Percentiles rank a stretch among this genome's conserved stretches.
Conservation (phyloP, 2,797 vertebrate species). For the Alca torda region DNA sequence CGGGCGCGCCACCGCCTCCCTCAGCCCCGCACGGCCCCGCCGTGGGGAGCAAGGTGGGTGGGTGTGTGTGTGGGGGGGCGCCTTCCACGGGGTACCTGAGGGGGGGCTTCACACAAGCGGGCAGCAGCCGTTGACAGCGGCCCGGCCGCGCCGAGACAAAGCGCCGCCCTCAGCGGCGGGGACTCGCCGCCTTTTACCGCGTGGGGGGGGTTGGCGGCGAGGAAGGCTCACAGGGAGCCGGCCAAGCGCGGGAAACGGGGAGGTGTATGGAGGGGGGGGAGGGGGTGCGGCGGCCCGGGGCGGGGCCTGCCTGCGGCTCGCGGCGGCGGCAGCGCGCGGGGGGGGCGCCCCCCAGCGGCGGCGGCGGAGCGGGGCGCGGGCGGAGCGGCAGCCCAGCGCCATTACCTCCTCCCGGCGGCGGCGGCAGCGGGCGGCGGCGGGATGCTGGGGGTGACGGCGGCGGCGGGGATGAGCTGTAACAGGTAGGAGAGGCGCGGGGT, state of each 20-base stretch:
- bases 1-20: not conserved
- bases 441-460: slow-evolving; percentile 27
- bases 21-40: not conserved
- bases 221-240: not conserved
- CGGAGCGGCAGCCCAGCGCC: not conserved
- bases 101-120: too few relatives aligned
- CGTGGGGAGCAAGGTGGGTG: not conserved
- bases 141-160: not conserved
- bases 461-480: slow-evolving; percentile 19
- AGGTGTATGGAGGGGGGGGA: too few relatives aligned
- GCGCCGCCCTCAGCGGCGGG: not conserved
- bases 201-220: not conserved
- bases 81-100: not conserved
- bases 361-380: too few relatives aligned
- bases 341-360: not conserved
- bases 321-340: not conserved
- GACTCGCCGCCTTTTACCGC: not conserved
- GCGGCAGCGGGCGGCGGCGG: not conserved
- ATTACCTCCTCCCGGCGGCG: not conserved
- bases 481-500: not conserved
- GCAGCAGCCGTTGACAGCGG: not conserved
- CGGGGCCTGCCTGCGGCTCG: not conserved
- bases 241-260: not conserved
- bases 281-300: not conserved
- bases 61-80: too few relatives aligned